Evolutionary conservation across 2,888 invertebrate genomes (phyloP).

Genomic region (Neoaliturus tenellus): DNA sequence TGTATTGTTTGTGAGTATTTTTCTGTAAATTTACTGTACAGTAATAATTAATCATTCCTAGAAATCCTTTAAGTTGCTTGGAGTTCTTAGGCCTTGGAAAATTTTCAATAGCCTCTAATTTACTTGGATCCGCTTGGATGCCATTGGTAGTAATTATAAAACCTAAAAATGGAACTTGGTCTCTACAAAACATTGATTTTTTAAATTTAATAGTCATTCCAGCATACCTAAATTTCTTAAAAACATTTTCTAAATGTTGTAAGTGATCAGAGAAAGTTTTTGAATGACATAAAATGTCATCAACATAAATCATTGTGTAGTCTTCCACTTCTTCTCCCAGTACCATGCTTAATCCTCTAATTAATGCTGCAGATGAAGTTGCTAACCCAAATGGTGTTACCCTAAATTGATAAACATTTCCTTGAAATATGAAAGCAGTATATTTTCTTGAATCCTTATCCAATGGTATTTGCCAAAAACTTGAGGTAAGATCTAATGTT

Average conservation of each 20-base stretch:
- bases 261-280: not conserved
- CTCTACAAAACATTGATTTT: not conserved
- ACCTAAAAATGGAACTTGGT: not conserved
- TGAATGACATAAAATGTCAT: not conserved
- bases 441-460: not conserved
- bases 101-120: not conserved
- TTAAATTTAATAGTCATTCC: conserved; percentile 9
- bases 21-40: not conserved
- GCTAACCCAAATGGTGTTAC: not conserved
- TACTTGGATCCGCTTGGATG: not conserved
- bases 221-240: not conserved
- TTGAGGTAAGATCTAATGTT: not conserved
- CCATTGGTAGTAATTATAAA: not conserved
- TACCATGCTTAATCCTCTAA: not conserved
- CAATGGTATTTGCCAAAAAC: conserved; percentile 5
- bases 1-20: not conserved
- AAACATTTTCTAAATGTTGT: not conserved
- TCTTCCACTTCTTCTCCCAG: not conserved
- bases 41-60: conserved; percentile 9
- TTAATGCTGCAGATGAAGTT: not conserved
- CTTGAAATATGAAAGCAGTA: not conserved
- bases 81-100: not conserved
- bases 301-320: conserved; percentile 8
- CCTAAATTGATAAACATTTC: conserved; percentile 3
- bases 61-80: conserved; percentile 1